Conservation (phyloP, 2,113 vertebrate species). For the Coptodon rendalli region DNA sequence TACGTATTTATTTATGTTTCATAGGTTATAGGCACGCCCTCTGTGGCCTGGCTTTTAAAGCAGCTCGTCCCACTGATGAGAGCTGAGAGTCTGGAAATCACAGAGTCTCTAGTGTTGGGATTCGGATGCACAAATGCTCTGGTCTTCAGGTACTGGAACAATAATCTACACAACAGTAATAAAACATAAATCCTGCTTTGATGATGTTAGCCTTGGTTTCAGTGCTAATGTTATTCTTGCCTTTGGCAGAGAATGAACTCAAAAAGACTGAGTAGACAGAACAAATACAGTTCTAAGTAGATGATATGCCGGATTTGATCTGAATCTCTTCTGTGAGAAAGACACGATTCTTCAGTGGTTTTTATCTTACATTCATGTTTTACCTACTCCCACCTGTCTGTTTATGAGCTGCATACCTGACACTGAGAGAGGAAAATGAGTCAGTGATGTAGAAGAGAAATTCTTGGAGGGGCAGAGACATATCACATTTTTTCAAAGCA, state of each 20-base stretch:
- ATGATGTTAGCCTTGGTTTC: neutral
- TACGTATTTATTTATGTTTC: neutral
- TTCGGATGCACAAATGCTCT: conserved; percentile 97
- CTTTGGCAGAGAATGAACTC: neutral
- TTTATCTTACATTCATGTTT: neutral
- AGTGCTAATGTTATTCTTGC: neutral
- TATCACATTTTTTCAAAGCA: conserved; percentile 9
- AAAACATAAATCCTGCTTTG: neutral
- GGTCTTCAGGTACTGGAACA: conserved; percentile 87
- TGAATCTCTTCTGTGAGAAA: neutral
- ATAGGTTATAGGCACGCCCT: conserved; percentile 94
- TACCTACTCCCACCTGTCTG: neutral
- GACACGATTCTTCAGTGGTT: neutral
- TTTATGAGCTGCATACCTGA: conserved; percentile 24
- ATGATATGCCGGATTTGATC: neutral
- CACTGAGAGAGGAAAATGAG: neutral
- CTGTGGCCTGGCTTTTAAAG: conserved; percentile 91
- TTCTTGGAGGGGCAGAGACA: neutral
- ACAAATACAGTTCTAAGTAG: neutral
- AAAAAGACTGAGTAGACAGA: neutral
- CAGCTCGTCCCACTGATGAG: conserved; percentile 97
- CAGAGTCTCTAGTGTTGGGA: conserved; percentile 93
- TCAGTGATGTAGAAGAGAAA: neutral
- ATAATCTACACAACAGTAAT: neutral
- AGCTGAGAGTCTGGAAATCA: conserved; percentile 96